These are phyloP conservation scores for Drosophila neutralis DNA, from an alignment of 2,888 invertebrate species.

Conservation along the genomic window DNA sequence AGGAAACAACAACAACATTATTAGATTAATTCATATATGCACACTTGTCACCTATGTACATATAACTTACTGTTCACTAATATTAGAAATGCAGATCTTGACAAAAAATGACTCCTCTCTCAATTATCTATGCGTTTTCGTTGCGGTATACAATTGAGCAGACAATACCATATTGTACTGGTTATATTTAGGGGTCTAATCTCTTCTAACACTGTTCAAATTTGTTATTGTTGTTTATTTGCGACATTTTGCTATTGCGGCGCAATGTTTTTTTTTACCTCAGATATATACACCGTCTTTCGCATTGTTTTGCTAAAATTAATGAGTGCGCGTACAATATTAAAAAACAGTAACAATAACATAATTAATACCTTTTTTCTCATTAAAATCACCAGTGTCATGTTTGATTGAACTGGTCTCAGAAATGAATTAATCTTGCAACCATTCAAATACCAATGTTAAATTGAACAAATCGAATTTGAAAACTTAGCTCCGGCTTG, in stretches of 20 bases:
- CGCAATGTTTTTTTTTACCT: too few species aligned
- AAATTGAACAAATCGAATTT: not conserved
- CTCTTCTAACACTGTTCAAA: not conserved
- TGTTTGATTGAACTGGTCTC: not conserved
- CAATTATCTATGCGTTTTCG: not conserved
- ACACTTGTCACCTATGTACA: not conserved
- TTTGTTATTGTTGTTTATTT: not conserved
- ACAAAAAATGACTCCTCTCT: not conserved
- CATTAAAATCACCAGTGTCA: not conserved
- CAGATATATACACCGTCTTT: not conserved
- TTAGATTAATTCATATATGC: too few species aligned
- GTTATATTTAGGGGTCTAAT: not conserved
- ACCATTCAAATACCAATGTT: not conserved
- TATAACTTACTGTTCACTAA: not conserved
- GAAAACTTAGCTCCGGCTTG: not conserved
- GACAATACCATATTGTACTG: too few species aligned
- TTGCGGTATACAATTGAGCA: too few species aligned
- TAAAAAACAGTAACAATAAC: too few species aligned
- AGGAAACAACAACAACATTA: not conserved
- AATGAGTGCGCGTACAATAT: not conserved
- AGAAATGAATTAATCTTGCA: not conserved
- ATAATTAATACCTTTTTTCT: too few species aligned
- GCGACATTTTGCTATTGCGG: not conserved
- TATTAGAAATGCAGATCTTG: not conserved
- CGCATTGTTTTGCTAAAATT: not conserved